These are phyloP conservation scores for Odontomyia ornata DNA, from an alignment of 2,888 invertebrate genomes.

Conservation along the genomic window DNA sequence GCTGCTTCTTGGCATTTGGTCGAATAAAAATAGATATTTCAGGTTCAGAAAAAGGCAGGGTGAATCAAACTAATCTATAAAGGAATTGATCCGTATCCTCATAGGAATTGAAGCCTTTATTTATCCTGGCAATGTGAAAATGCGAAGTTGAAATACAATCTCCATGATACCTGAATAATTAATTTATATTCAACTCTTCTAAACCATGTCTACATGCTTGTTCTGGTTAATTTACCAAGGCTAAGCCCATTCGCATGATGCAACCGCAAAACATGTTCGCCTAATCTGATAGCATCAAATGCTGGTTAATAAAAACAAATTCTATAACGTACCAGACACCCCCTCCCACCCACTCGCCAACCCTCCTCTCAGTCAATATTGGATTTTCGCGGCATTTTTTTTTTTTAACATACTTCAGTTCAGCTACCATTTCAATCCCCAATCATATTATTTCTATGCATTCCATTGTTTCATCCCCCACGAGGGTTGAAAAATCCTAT, in stretches of 20 bases:
- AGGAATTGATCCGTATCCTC: no score
- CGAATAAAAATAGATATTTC: no score
- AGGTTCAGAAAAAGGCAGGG: no score
- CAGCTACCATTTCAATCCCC: not conserved
- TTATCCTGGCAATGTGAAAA: no score
- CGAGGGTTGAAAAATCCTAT: not conserved
- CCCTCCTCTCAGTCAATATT: not conserved
- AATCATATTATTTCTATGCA: not conserved
- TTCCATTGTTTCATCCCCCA: not conserved
- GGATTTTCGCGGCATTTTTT: not conserved
- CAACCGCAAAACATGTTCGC: not conserved
- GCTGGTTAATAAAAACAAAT: not conserved
- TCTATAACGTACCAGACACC: not conserved
- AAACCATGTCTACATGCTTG: conserved; percentile 1
- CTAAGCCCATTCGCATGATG: conserved; percentile 2
- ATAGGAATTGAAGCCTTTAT: no score
- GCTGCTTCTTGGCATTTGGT: no score
- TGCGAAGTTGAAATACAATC: no score
- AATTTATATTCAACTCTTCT: not conserved
- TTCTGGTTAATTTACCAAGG: not conserved
- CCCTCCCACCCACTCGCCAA: not conserved
- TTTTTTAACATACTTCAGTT: not conserved
- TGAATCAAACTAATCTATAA: no score
- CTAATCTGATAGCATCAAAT: not conserved
- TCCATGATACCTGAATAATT: no score